These are phyloP conservation scores for Drosophila ogumai DNA, from an alignment of 1,140 invertebrate genomes.

Conservation along the genomic window DNA sequence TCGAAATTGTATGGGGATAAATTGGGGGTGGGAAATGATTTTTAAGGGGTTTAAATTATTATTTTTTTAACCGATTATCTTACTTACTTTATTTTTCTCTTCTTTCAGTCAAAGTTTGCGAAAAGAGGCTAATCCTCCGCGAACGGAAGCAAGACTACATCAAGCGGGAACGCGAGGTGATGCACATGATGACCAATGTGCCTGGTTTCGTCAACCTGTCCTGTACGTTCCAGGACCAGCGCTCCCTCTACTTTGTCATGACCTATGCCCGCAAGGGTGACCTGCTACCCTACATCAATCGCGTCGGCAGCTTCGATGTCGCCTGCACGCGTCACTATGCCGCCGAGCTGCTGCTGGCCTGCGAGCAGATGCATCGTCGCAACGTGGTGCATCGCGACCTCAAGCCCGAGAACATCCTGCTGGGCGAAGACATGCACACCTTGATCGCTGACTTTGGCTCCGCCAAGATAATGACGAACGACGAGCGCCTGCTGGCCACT, in stretches of 20 bases:
- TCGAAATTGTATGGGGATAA: neutral
- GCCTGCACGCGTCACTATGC: conserved; percentile 96
- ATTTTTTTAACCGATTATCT: no score
- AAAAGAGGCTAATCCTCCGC: conserved; percentile 95
- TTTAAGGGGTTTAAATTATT: no score
- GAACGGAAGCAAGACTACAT: conserved; percentile 98
- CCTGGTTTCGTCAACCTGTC: conserved; percentile 97
- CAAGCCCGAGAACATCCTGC: conserved; percentile 95
- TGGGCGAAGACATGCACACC: conserved; percentile 98
- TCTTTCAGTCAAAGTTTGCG: conserved; percentile 96
- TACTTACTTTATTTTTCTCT: neutral
- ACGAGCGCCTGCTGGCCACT: conserved; percentile 79
- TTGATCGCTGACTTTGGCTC: conserved; percentile 99
- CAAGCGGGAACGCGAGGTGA: conserved; percentile 87
- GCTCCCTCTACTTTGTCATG: conserved; percentile 98
- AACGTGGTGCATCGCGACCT: conserved; percentile 97
- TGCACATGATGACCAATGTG: conserved; percentile 85
- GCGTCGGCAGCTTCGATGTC: conserved; percentile 95
- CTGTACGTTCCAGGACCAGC: conserved; percentile 98
- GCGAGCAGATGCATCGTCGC: conserved; percentile 96
- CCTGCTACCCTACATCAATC: conserved; percentile 95
- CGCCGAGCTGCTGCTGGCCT: conserved; percentile 95
- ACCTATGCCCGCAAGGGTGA: conserved; percentile 98
- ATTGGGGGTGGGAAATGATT: neutral
- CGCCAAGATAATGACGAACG: conserved; percentile 91